Base-by-base conservation (phyloP, 2,797 vertebrate genomes). In the Lophotriccus pileatus region DNA sequence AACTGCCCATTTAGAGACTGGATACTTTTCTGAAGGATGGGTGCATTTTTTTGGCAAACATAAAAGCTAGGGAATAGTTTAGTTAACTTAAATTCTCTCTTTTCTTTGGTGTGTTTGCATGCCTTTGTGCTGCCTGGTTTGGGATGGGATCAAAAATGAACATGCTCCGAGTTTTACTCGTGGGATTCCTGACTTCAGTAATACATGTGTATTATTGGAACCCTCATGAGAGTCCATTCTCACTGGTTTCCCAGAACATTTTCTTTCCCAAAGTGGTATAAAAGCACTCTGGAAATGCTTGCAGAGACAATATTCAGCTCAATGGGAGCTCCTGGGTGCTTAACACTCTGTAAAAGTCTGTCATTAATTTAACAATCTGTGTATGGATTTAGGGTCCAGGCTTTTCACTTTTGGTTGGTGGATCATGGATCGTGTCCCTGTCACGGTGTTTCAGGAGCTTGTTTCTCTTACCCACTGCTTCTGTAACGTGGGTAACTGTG, bases 181-280 rank as follows among this genome's bases (percentile, higher is more conserved):
- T 94, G 94, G 95, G 95, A 96, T 90, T 93, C 94, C 90, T 95
- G 90, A 94, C 95, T 96, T 84, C 89, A 97, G 4, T 91, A 95
- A 93, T 93, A 91, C 87, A 90, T 93, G 87, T 75, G 30, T 94
- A 95, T 95, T 94, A 94, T 93, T 96, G 93, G 95, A 97, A 96
- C 34, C 75, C 93, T 95, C 95, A 70, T 96, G 94, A 91, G 92
- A 96, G 79, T 87, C 87, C 80, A 93, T 95, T 90, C 83, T 96
- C 86, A 72, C 89, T 60, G 55, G 74, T 94, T 96, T 96, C 94
- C 87, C 89, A 96, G 95, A 96, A 72, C 49, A 70, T 94, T 96
- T 94, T 80, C 75, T 87, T 94, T 90, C 90, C 94, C 93, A 94
- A 84, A 80, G 67, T 94, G 93, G 70, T 93, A 88, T 88, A 88